Evolutionary conservation across 2,113 vertebrate species (phyloP), one percentile per base, ranked within the genome.

Genomic region (Antennarius striatus): DNA sequence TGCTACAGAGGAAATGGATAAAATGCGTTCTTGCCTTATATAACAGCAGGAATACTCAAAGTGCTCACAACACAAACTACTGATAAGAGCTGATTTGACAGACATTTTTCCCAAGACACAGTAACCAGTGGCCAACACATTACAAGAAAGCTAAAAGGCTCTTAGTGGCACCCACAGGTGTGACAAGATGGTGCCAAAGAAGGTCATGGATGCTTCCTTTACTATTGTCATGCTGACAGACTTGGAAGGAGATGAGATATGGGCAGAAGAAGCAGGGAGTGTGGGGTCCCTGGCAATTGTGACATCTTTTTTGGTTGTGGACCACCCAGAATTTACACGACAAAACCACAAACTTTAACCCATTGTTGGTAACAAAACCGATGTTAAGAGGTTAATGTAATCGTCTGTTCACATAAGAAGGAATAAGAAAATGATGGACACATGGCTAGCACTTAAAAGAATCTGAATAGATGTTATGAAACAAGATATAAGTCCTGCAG

Each of bases 101-200:
- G 30, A 52, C 15, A 40, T 47, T 49, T 64, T 42, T 48, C 65
- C 16, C 3, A 10, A 46, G 17, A 46, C 59, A 46, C 30, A 30
- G 16, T 43, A 32, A 11, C 53, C 15, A 52, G 6, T 61, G 62
- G 71, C 80, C 59, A 63, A 77, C 80, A 79, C 71, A 71, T 53
- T 48, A 4, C 16, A 49, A 63, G 62, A 1, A 9, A 66, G 28
- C 4, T 76, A 36, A 79, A 60, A 47, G 40, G 16, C 58, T 71
- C 68, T 71, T 28, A 16, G 30, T 40, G 51, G 72, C 53, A 54
- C 59, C 58, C 70, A 80, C 89, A 89, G 89, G 88, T 89, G 88
- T 72, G 83, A 86, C 46, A 57, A 56, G 45, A 49, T 42, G 57
- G 56, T 22, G 72, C 57, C 73, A 60, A 77, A 71, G 51, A 61